These are phyloP conservation scores for Oscheius sp. DNA, from an alignment of 2,888 invertebrate genomes.

Conservation along the genomic window DNA sequence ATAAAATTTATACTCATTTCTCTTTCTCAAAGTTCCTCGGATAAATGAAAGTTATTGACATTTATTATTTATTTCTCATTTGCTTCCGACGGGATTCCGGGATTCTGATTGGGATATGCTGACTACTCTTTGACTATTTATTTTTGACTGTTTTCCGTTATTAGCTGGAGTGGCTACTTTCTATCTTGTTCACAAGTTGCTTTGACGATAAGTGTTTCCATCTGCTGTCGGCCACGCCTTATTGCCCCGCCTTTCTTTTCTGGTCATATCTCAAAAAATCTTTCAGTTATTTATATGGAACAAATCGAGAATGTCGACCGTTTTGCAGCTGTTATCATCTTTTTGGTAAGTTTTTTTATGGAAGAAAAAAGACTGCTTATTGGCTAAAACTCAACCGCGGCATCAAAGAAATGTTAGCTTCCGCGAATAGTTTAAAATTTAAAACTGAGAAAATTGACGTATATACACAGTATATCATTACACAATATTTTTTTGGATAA, in stretches of 20 bases:
- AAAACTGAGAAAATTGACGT: too few species aligned
- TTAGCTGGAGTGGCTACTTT: not conserved
- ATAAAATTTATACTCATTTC: too few species aligned
- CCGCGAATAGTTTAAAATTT: not conserved
- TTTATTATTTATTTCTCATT: too few species aligned
- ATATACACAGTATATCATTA: too few species aligned
- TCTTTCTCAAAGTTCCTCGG: too few species aligned
- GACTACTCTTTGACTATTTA: not conserved
- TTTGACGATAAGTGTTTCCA: not conserved
- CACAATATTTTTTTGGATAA: too few species aligned
- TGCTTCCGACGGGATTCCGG: not conserved
- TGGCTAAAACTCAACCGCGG: too few species aligned
- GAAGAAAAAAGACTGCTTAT: too few species aligned
- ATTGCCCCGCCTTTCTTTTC: not conserved
- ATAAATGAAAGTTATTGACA: too few species aligned
- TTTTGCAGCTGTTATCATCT: conserved; percentile 48
- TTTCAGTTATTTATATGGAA: conserved; percentile 2
- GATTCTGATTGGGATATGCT: not conserved
- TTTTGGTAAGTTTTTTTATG: conserved; percentile 37
- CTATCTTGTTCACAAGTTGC: not conserved
- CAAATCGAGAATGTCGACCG: conserved; percentile 41
- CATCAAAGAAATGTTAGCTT: too few species aligned
- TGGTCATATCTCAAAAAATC: too few species aligned
- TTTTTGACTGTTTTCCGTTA: not conserved
- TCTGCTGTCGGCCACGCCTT: not conserved